Evolutionary conservation across 2,113 vertebrate species (phyloP).

Genomic region (Climacteris rufus): DNA sequence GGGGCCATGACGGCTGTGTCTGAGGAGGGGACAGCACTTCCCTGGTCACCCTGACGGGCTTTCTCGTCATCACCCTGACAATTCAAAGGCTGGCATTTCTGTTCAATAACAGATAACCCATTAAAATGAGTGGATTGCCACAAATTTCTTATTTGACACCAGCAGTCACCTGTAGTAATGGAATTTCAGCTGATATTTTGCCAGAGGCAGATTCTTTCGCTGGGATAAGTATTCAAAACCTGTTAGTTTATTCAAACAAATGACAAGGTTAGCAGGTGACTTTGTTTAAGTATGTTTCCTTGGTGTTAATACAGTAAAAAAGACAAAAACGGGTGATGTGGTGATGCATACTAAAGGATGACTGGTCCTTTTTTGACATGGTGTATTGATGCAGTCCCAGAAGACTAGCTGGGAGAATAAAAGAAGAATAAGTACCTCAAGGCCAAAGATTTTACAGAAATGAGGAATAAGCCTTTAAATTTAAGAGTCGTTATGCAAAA

Average conservation of each 20-base stretch:
- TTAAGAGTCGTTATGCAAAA: not conserved
- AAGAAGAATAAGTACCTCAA: not conserved
- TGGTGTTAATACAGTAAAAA: not conserved
- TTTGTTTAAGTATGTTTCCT: not conserved
- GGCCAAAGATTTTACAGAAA: not conserved
- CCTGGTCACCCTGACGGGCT: not conserved
- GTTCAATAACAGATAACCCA: not conserved
- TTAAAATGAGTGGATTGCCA: not conserved
- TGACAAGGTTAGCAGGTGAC: not conserved
- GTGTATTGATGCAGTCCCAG: not conserved
- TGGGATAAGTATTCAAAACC: not conserved
- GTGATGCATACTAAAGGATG: not conserved
- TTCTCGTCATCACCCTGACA: not conserved
- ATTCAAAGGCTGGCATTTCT: not conserved
- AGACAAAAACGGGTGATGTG: not conserved
- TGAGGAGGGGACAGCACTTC: not conserved
- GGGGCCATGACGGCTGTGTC: fast-evolving
- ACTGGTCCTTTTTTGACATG: not conserved
- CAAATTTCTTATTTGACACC: not conserved
- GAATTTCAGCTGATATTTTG: not conserved
- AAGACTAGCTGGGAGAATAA: not conserved
- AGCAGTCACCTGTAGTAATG: not conserved
- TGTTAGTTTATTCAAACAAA: not conserved
- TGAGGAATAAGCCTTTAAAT: not conserved
- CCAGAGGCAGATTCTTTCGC: not conserved